A percentile compares a stretch with the other conserved stretches of the same genome.
Evolutionary conservation across 2,113 vertebrate genomes (phyloP).

Genomic region (Phoxinus phoxinus): DNA sequence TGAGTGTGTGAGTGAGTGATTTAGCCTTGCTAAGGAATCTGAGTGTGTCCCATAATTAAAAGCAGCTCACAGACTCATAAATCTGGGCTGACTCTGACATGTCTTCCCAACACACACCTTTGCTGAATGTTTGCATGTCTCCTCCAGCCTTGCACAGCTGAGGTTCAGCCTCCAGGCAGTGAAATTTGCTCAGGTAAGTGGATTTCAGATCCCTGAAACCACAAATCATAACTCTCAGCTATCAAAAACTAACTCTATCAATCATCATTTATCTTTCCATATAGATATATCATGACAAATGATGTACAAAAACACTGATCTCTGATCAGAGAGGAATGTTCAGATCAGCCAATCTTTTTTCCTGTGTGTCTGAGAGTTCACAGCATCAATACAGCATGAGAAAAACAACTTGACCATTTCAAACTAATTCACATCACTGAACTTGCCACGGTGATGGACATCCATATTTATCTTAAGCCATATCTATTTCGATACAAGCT

Average conservation of each 20-base stretch:
- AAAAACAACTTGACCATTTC: neutral
- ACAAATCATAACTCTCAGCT: neutral
- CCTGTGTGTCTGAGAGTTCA: slow-evolving; percentile 9
- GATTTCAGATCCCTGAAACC: slow-evolving; percentile 1
- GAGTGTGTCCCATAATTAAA: slow-evolving; percentile 52
- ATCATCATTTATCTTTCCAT: slow-evolving; percentile 12
- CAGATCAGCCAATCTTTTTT: neutral
- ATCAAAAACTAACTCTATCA: slow-evolving; percentile 23
- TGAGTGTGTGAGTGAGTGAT: neutral
- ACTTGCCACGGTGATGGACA: neutral
- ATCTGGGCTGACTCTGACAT: slow-evolving; percentile 36
- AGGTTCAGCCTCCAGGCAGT: slow-evolving; percentile 20
- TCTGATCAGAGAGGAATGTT: neutral
- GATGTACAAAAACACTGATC: neutral
- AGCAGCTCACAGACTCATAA: slow-evolving; percentile 47
- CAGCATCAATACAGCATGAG: neutral
- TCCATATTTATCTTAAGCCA: slow-evolving; percentile 7
- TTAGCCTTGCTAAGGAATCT: slow-evolving; percentile 14
- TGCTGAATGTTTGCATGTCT: slow-evolving; percentile 20
- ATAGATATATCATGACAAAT: neutral
- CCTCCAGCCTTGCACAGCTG: slow-evolving; percentile 24
- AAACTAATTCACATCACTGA: neutral
- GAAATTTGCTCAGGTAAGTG: slow-evolving; percentile 11
- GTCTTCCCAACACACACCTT: slow-evolving; percentile 20
- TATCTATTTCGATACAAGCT: neutral